These are phyloP conservation scores for Acanthaster planci DNA, from an alignment of 35 echinoderm and acorn worm genomes.

Conservation along the genomic window DNA sequence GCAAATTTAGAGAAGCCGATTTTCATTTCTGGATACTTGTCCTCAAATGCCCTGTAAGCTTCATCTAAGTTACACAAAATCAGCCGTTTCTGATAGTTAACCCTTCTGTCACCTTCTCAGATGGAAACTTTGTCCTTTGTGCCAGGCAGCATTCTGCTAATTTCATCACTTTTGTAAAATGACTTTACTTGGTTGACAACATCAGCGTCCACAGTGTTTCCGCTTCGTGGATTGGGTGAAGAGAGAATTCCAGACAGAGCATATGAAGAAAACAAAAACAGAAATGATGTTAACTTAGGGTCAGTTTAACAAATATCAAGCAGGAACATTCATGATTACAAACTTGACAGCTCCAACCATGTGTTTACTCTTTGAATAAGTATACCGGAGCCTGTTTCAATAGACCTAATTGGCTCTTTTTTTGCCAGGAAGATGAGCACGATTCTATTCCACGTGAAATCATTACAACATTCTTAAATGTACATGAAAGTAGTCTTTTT, in stretches of 20 bases:
- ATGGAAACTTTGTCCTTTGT: slow-evolving; percentile 16
- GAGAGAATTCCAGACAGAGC: background rate
- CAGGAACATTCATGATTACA: background rate
- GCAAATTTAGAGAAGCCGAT: slow-evolving; percentile 1
- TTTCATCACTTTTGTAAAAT: slow-evolving; percentile 24
- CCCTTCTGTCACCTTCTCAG: background rate
- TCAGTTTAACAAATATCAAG: background rate
- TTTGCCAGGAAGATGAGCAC: background rate
- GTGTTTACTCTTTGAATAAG: background rate
- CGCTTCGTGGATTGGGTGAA: background rate
- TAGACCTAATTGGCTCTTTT: background rate
- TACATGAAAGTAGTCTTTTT: background rate
- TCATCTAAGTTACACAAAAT: too few species aligned
- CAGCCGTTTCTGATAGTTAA: too few species aligned
- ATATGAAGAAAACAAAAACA: background rate
- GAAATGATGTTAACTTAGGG: background rate
- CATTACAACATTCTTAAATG: background rate
- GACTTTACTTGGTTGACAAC: background rate
- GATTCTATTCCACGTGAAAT: background rate
- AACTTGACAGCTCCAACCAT: background rate
- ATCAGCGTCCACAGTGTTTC: background rate
- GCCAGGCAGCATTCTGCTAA: background rate
- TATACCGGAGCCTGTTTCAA: background rate
- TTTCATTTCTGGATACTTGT: slow-evolving; percentile 10
- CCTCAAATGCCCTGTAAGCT: slow-evolving; percentile 23